Evolutionary conservation across 2,888 invertebrate species (phyloP).

Genomic region (Zhengitettix transpicula): DNA sequence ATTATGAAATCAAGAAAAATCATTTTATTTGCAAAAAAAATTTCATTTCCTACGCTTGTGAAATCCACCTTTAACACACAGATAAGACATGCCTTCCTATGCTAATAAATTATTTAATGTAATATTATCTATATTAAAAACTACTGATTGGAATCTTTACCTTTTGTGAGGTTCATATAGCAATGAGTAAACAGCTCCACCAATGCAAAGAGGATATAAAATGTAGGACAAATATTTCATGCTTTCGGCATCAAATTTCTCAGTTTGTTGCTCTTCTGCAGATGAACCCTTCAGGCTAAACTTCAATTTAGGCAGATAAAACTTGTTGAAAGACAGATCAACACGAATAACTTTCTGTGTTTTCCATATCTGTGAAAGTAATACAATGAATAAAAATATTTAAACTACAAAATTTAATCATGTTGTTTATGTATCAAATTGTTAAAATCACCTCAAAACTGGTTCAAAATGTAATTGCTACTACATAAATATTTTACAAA

Average conservation of each 20-base stretch:
- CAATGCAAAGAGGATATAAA: conserved; percentile 72
- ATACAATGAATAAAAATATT: conserved; percentile 4
- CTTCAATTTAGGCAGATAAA: conserved; percentile 23
- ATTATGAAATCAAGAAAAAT: too few relatives aligned
- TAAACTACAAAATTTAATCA: not conserved
- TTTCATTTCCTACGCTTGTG: too few relatives aligned
- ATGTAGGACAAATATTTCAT: conserved; percentile 84
- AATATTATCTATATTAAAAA: too few relatives aligned
- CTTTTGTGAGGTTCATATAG: conserved; percentile 88
- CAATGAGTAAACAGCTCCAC: conserved; percentile 82
- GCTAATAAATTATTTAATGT: too few relatives aligned
- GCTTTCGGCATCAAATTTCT: conserved; percentile 75
- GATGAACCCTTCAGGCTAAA: conserved; percentile 27
- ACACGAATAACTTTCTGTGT: conserved; percentile 63
- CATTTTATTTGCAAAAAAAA: too few relatives aligned
- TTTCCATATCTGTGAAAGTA: conserved; percentile 73
- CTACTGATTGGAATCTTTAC: conserved; percentile 27
- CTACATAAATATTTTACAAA: too few relatives aligned
- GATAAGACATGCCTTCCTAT: too few relatives aligned
- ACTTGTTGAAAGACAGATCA: conserved; percentile 26
- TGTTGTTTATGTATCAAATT: not conserved
- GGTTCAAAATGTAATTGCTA: too few relatives aligned
- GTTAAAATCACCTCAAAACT: too few relatives aligned
- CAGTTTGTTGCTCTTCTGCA: conserved; percentile 61
- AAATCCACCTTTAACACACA: too few relatives aligned